These are phyloP conservation scores for Rallus limicola DNA, from an alignment of 2,113 vertebrate species.

Conservation along the genomic window DNA sequence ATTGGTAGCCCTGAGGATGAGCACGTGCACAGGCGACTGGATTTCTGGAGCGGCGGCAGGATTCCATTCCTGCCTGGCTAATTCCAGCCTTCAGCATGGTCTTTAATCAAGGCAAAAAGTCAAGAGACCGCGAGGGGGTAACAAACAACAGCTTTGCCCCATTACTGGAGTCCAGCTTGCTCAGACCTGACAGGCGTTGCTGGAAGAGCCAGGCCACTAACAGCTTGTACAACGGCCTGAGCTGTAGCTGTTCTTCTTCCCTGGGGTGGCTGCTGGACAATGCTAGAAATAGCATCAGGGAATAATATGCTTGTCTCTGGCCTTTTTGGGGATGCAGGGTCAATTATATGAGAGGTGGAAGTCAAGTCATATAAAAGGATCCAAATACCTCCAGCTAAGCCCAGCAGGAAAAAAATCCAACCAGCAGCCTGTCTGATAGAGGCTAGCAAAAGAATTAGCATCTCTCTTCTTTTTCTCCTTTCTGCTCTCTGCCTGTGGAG, in stretches of 20 bases:
- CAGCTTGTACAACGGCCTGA: constrained; percentile 6
- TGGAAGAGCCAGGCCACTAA: neutral
- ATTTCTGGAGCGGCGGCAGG: neutral
- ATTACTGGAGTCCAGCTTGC: neutral
- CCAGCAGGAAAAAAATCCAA: neutral
- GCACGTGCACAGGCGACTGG: neutral
- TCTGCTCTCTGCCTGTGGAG: neutral
- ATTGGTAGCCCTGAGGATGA: constrained; percentile 63
- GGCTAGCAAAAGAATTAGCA: neutral
- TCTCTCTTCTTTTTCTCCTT: neutral
- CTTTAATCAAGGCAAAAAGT: constrained; percentile 73
- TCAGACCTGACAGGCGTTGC: constrained; percentile 1
- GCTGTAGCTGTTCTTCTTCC: constrained; percentile 38
- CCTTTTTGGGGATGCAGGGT: neutral
- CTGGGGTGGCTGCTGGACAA: neutral
- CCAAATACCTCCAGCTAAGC: neutral
- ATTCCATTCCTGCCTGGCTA: constrained; percentile 38
- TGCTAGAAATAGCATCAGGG: constrained; percentile 12
- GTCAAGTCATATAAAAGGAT: neutral
- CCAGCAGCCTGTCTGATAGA: neutral
- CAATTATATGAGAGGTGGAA: neutral
- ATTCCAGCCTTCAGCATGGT: neutral
- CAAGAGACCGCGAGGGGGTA: neutral
- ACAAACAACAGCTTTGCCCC: neutral
- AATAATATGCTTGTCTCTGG: neutral